A percentile compares a stretch with the other conserved stretches of the same genome.
Conservation (phyloP, 2,113 vertebrate genomes). For the Tyto alba region DNA sequence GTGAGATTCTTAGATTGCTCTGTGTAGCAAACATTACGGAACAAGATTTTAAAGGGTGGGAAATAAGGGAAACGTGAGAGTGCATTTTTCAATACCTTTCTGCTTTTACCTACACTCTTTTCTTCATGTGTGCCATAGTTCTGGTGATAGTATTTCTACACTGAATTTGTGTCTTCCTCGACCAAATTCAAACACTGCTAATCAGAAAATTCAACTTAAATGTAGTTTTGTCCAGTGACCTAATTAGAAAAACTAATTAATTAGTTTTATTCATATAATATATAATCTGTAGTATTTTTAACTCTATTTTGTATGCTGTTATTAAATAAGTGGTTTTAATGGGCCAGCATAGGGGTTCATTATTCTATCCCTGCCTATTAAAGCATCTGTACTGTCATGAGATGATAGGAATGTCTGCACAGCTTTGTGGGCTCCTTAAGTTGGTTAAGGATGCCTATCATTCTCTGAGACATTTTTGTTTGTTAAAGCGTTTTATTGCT, state of each 20-base stretch:
- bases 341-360: neutral
- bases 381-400: neutral
- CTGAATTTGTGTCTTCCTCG: neutral
- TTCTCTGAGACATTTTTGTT: neutral
- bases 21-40: neutral
- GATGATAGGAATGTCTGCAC: no score
- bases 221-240: neutral
- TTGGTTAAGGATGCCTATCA: neutral
- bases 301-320: neutral
- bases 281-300: neutral
- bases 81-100: neutral
- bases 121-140: neutral
- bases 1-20: neutral
- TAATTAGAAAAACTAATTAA: neutral
- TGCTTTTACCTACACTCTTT: neutral
- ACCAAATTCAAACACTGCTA: neutral
- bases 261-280: neutral
- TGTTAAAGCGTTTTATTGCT: neutral
- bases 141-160: neutral
- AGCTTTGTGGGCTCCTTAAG: neutral
- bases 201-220: neutral
- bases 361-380: neutral
- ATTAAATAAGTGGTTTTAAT: neutral
- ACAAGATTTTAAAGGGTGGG: neutral
- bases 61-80: neutral